Base-by-base conservation (phyloP, 2,888 invertebrate genomes). In the Pammene aurita region DNA sequence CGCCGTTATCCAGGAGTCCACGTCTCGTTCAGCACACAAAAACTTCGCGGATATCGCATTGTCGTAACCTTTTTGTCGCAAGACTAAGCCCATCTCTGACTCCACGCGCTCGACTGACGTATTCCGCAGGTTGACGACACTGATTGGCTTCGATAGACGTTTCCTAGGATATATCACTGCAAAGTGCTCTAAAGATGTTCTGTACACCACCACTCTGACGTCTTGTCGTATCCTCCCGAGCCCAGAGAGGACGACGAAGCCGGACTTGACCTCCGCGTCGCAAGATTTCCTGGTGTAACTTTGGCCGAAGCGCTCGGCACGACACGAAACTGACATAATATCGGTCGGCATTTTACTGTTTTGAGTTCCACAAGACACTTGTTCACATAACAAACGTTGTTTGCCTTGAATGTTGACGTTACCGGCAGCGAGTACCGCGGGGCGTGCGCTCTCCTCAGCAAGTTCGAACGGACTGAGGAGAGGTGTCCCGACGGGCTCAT, bases 141-240 rank as follows among this genome's bases (percentile, higher is more conserved):
- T 94, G 46, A 94, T 84, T 0, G 95, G 93, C 73, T 94, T 93
- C 72, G 94, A 93, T 11, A 94, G 88, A 77, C 94, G 93, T 84
- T 94, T 94, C 81, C 94, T 93, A 7, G 95, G 95, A 74, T 94
- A 95, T 41, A 95, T 93, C 7, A 94, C 95, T 1, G 94, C 94
- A 77, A 95, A 95, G 77, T 95, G 95, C 78, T 95, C 95, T 78
- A 94, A 84, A 56, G 94, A 93, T 6, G 95, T 95, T 71, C 93
- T 89, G 81, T 95, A 95, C 34, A 95, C 94, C 76, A 94, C 94
- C 72, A 94, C 94, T 76, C 94, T 91, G 6, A 95, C 94, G 72
- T 93, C 92, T 81, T 94, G 94, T 16, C 94, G 88, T 77, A 93
- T 90, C 75, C 94, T 94, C 71, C 92, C 93, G 61, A 94, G 93